Conservation (phyloP, 2,888 invertebrate genomes). For the Tolmerus cingulatus region DNA sequence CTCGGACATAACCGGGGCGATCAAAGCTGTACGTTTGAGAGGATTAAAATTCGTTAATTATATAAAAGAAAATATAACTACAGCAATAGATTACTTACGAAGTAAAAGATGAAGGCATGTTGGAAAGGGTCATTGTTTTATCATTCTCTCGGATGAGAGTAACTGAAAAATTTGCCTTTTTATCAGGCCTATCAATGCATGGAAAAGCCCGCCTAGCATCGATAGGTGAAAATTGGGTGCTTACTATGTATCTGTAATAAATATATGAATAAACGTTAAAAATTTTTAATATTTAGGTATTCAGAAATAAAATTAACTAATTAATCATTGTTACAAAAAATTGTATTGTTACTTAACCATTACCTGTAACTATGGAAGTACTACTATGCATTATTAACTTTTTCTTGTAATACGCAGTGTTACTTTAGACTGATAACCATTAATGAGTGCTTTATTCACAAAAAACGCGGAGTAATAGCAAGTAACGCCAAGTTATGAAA, state of each 20-base stretch:
- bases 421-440: no score
- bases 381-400: no score
- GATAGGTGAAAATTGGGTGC: slow-evolving; percentile 82
- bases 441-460: no score
- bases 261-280: not conserved
- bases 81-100: slow-evolving; percentile 52
- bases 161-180: slow-evolving; percentile 79
- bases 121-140: slow-evolving; percentile 66
- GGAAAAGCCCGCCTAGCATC: slow-evolving; percentile 85
- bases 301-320: no score
- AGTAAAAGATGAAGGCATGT: slow-evolving; percentile 68
- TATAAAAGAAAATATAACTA: not conserved
- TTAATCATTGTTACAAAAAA: no score
- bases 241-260: slow-evolving; percentile 72
- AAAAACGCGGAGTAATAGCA: no score
- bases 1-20: slow-evolving; percentile 69
- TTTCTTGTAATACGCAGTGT: no score
- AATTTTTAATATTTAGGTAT: no score
- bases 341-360: no score
- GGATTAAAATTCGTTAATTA: not conserved
- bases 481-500: no score
- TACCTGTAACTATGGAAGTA: no score
- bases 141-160: slow-evolving; percentile 68
- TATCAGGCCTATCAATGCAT: slow-evolving; percentile 85
- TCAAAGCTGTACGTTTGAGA: slow-evolving; percentile 51